These are phyloP conservation scores for Acanthopleura granulata DNA, from an alignment of 2,888 invertebrate genomes.

Conservation along the genomic window DNA sequence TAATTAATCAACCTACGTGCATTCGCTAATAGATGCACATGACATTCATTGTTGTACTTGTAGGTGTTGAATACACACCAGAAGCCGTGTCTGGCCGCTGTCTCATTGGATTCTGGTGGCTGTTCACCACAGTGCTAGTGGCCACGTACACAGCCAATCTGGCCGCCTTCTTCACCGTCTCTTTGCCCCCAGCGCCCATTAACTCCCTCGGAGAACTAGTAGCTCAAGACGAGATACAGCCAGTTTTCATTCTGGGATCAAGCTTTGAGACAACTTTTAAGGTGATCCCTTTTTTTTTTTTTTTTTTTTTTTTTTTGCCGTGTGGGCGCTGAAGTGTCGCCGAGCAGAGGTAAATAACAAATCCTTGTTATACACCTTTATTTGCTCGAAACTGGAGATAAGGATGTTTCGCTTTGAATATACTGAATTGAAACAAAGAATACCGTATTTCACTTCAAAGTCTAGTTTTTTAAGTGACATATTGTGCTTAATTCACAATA, in stretches of 20 bases:
- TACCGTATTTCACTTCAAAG: no score
- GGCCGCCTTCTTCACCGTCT: constrained; percentile 44
- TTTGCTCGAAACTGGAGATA: no score
- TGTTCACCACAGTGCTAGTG: constrained; percentile 42
- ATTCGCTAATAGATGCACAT: no score
- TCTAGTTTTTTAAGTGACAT: no score
- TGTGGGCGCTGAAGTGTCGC: no score
- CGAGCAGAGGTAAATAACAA: no score
- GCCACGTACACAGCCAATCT: constrained; percentile 48
- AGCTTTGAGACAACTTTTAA: constrained; percentile 35
- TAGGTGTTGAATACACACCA: constrained; percentile 34
- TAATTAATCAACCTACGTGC: no score
- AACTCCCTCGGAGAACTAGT: constrained; percentile 39
- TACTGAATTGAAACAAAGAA: no score
- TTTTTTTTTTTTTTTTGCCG: no score
- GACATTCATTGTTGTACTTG: background rate
- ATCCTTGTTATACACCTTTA: no score
- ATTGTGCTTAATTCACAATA: no score
- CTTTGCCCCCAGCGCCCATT: constrained; percentile 37
- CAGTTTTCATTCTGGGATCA: constrained; percentile 36
- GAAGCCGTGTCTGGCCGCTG: constrained; percentile 34
- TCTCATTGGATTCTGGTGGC: constrained; percentile 44
- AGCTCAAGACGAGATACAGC: constrained; percentile 33
- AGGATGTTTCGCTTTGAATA: no score
- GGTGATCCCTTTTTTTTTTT: constrained; percentile 24